A percentile compares a stretch with the other conserved stretches of the same genome.
phyloP scores from a whole-genome alignment of 2,888 invertebrate genomes.

The Drosophila recens region DNA sequence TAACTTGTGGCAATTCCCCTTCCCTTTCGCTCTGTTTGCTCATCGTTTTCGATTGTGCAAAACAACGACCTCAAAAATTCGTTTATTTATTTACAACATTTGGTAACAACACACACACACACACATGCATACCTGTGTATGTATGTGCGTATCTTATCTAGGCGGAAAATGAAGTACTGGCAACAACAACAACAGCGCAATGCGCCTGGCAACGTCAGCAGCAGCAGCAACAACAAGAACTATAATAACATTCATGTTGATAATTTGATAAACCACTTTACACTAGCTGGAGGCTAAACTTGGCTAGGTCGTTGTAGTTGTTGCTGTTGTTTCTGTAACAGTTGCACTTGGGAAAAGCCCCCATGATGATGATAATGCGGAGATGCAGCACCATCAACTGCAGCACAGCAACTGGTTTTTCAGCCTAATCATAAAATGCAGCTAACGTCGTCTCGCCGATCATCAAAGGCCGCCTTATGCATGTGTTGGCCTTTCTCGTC shows the following conservation, averaged over 20 bases:
- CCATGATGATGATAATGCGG: slow-evolving; percentile 19
- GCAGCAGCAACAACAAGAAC: slow-evolving; percentile 33
- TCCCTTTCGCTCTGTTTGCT: slow-evolving; percentile 13
- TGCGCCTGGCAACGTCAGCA: slow-evolving; percentile 49
- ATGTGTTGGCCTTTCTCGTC: slow-evolving; percentile 19
- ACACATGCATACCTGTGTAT: slow-evolving; percentile 13
- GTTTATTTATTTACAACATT: slow-evolving; percentile 66
- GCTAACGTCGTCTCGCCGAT: slow-evolving; percentile 47
- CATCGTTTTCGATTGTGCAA: slow-evolving; percentile 60
- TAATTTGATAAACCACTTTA: slow-evolving; percentile 57
- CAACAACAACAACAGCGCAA: slow-evolving; percentile 47
- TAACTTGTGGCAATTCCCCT: slow-evolving; percentile 3
- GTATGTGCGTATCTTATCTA: slow-evolving; percentile 65
- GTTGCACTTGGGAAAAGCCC: slow-evolving; percentile 64
- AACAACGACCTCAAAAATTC: slow-evolving; percentile 58
- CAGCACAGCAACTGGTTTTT: slow-evolving; percentile 50
- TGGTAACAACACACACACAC: slow-evolving; percentile 20
- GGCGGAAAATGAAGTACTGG: slow-evolving; percentile 49
- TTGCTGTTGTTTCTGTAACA: slow-evolving; percentile 31
- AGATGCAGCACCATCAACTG: slow-evolving; percentile 22
- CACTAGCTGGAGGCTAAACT: slow-evolving; percentile 41
- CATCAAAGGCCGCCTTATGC: slow-evolving; percentile 45
- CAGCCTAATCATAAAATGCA: slow-evolving; percentile 55
- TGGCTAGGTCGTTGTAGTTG: slow-evolving; percentile 11
- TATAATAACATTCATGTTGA: slow-evolving; percentile 27